Base-by-base conservation (phyloP, 2,797 vertebrate genomes). In the Coreius guichenoti region DNA sequence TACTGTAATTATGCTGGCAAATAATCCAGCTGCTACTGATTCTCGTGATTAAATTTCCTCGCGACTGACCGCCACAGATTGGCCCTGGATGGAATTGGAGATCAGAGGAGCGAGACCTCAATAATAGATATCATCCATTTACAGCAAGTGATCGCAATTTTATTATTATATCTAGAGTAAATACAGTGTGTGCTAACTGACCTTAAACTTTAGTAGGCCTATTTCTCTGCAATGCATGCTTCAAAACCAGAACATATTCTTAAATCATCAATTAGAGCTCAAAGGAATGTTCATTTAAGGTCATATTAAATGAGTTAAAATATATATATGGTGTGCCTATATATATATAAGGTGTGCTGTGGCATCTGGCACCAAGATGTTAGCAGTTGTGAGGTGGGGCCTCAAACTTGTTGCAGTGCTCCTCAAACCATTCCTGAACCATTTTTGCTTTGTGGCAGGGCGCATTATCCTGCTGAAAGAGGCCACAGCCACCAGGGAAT, bases 11-110 rank as follows among this genome's bases (percentile, higher is more conserved):
- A 90, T 70, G 68, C 78, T 82, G 82, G 87, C 90, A 90, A 89
- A 92, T 93, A 93, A 94, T 94, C 91, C 91, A 92, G 93, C 91
- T 91, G 90, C 91, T 91, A 93, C 85, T 88, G 89, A 84, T 88
- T 93, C 91, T 89, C 92, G 86, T 94, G 94, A 95, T 95, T 95
- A 92, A 89, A 94, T 95, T 94, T 92, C 89, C 89, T 86, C 86
- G 91, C 79, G 89, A 92, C 92, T 73, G 70, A 81, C 87, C 77
- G 81, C 87, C 89, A 87, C 89, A 89, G 88, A 85, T 88, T 92
- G 87, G 89, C 86, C 87, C 76, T 82, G 89, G 89, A 88, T 83
- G 88, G 89, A 93, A 93, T 87, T 92, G 88, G 90, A 92, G 92
- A 91, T 94, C 93, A 92, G 89, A 92, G 90, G 87, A 92, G 90